phyloP scores from a whole-genome alignment of 1,140 invertebrate genomes.

The Asobara japonica region DNA sequence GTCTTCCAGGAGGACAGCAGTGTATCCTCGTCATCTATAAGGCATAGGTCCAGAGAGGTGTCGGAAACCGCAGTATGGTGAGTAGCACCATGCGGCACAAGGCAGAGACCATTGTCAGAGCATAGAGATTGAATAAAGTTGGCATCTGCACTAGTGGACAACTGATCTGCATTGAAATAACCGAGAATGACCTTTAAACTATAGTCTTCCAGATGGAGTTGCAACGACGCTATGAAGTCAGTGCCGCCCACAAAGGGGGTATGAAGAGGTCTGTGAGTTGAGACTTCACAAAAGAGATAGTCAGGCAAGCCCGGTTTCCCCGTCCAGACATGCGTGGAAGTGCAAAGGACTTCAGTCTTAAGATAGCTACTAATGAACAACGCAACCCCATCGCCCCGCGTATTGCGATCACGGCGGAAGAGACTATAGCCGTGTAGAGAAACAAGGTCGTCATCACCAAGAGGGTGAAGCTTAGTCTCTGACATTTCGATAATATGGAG shows the following conservation, averaged over 20 bases:
- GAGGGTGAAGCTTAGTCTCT: neutral
- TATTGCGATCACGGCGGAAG: too few species aligned
- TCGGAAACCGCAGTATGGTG: too few species aligned
- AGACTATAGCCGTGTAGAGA: conserved; percentile 13
- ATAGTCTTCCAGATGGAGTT: neutral
- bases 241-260: neutral
- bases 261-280: conserved; percentile 3
- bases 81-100: too few species aligned
- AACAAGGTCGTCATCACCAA: conserved; percentile 18
- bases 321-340: neutral
- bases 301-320: neutral
- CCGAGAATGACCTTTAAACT: neutral
- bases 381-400: conserved; percentile 16
- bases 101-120: too few species aligned
- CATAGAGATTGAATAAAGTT: too few species aligned
- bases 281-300: neutral
- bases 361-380: neutral
- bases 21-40: too few species aligned
- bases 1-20: too few species aligned
- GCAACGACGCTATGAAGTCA: neutral
- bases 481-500: too few species aligned
- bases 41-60: too few species aligned
- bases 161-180: conserved; percentile 19
- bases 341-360: neutral
- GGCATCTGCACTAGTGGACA: too few species aligned